Conservation (phyloP, 2,888 invertebrate genomes). For the Dendrolimus houi region DNA sequence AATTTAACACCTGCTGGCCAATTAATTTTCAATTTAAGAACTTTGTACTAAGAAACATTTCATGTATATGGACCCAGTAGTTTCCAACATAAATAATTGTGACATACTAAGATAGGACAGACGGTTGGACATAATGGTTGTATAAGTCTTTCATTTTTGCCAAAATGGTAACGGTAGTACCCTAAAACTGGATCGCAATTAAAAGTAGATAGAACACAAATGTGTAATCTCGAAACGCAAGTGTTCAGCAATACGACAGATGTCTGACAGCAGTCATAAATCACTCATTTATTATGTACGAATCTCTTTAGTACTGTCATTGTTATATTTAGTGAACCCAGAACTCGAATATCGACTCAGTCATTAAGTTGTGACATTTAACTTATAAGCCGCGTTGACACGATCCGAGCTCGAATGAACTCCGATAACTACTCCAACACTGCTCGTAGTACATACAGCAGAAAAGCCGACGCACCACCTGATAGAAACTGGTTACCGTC, state of each 20-base stretch:
- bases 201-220: no score
- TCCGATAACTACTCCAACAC: no score
- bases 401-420: no score
- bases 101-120: no score
- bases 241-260: constrained; percentile 2
- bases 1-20: not conserved
- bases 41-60: no score
- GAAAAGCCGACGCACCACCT: no score
- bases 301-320: not conserved
- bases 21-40: no score
- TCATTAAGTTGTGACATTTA: not conserved
- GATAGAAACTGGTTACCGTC: no score
- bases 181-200: no score
- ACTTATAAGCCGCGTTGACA: not conserved
- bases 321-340: not conserved
- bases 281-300: constrained; percentile 2
- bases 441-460: no score
- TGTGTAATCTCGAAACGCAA: not conserved
- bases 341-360: not conserved
- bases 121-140: not conserved
- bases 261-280: constrained; percentile 9
- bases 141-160: not conserved
- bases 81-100: no score
- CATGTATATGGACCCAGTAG: not conserved
- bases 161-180: no score